Evolutionary conservation across 2,797 vertebrate genomes (phyloP), one percentile per base, ranked within the genome.

Genomic region (Coluber constrictor): DNA sequence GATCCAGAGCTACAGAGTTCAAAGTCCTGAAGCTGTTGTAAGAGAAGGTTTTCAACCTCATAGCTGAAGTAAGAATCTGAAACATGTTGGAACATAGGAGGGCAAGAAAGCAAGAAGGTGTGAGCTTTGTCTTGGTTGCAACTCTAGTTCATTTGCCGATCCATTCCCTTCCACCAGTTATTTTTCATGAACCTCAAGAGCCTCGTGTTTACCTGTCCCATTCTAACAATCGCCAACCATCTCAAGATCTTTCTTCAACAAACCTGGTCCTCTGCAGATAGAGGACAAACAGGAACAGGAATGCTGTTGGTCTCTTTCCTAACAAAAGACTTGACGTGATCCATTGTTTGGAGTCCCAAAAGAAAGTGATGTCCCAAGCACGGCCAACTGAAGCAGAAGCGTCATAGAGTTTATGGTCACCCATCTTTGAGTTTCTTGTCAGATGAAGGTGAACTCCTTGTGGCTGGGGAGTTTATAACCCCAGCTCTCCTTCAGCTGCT

Each of bases 401-500:
- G 9, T 57, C 63, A 59, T 3, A 11, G 9, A 37, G 47, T 86
- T 86, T 25, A 27, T 5, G 25, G 8, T 43, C 13, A 12, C 43
- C 29, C 6, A 5, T 87, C 43, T 32, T 7, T 27, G n/a, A 92
- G 10, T 10, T 54, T 32, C 12, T 37, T 12, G 61, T 90, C 87
- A 94, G 51, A 86, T 90, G 16, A 91, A 94, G 59, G 90, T 88
- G 88, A 90, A 89, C 2, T 37, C 94, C 37, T 91, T 89, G 25
- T 94, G 61, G 86, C 87, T 54, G 91, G 83, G 92, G 32, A 95
- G 92, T 5, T 2, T 37, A 74, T 93, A 92, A 16, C 93, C 93
- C 27, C 86, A 94, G 92, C 70, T 95, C 47, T 43, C 57, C 16
- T 93, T 92, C 13, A 92, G 94, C 57, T 93, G 90, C 32, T 87